Conservation (phyloP, 2,797 vertebrate genomes). For the Channa striata region DNA sequence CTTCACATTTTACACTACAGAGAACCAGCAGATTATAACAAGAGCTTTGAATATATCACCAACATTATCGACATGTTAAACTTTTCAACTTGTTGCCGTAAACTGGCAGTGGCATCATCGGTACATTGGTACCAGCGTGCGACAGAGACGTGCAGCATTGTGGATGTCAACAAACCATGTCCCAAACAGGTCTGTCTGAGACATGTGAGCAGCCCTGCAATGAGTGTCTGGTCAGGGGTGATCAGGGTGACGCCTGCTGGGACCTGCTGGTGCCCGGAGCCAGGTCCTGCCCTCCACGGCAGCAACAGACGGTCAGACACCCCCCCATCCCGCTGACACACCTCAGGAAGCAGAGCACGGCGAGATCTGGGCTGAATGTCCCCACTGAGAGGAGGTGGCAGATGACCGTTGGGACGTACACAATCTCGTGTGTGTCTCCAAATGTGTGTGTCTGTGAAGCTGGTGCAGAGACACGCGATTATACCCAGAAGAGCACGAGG, state of each 20-base stretch:
- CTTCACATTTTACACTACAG: too few species aligned
- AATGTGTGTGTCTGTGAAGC: slow-evolving; percentile 16
- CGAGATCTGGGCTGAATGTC: slow-evolving; percentile 47
- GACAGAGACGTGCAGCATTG: background rate
- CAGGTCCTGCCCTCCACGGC: slow-evolving; percentile 23
- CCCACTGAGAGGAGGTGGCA: slow-evolving; percentile 45
- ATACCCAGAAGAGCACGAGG: slow-evolving; percentile 23
- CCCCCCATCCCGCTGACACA: slow-evolving; percentile 37
- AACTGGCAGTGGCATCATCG: background rate
- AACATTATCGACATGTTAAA: too few species aligned
- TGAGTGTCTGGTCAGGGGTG: slow-evolving; percentile 18
- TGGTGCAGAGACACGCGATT: slow-evolving; percentile 20
- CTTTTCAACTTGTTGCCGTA: too few species aligned
- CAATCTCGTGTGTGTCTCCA: slow-evolving; percentile 22
- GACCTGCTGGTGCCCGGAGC: slow-evolving; percentile 14
- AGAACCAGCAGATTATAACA: too few species aligned
- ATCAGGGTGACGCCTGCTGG: slow-evolving; percentile 31
- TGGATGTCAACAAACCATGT: background rate
- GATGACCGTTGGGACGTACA: slow-evolving; percentile 45
- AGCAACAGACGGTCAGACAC: slow-evolving; percentile 57
- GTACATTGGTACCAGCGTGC: background rate
- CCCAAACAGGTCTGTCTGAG: background rate
- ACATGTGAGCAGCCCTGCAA: slow-evolving; percentile 32
- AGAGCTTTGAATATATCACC: too few species aligned
- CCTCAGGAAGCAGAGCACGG: slow-evolving; percentile 38